Evolutionary conservation across 2,113 vertebrate species (phyloP), one percentile per base, ranked within the genome.

Genomic region (Pterophyllum scalare): DNA sequence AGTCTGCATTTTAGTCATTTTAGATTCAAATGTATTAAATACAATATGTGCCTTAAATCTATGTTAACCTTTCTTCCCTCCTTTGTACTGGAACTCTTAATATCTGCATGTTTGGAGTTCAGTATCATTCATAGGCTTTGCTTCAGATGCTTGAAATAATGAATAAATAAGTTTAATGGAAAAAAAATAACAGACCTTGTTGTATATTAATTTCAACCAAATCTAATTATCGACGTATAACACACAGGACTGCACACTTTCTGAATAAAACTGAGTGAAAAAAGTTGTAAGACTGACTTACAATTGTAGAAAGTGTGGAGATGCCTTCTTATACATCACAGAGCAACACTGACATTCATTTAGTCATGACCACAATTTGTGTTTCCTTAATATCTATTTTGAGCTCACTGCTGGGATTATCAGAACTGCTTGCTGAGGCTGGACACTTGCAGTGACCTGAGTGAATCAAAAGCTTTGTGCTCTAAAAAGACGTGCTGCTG

Each of bases 121-220:
- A 72, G 46, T 65, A 28, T 82, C 75, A 61, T 60, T 59, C 11
- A 12, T 79, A 52, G 1, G n/a, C 5, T 33, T 75, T 79, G 13
- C 38, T 82, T 52, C 1, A 33, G 6, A 59, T 75, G 33, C 67
- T 61, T 83, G 1, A 87, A 80, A 62, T 83, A 70, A 28, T 28
- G 28, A 28, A 28, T 80, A 35, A 93, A 92, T 93, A 93, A 93
- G 91, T 43, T 14, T 1, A 33, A 65, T 43, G 5, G 17, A 24
- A 64, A 65, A 19, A 15, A 31, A 20, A 31, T 5, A 58, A 13
- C n/a, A 3, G 40, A 43, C 15, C 26, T 70, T 70, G 64, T 49
- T 46, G 24, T 70, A 7, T 49, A 49, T 4, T 49, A 9, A 70
- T 49, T 43, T 43, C 40, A 11, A 13, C 40, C 7, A 43, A 43